Percentiles rank a stretch among this genome's conserved stretches.
These are phyloP conservation scores for Notodonta dromedarius DNA, from an alignment of 2,888 invertebrate species.

Conservation along the genomic window DNA sequence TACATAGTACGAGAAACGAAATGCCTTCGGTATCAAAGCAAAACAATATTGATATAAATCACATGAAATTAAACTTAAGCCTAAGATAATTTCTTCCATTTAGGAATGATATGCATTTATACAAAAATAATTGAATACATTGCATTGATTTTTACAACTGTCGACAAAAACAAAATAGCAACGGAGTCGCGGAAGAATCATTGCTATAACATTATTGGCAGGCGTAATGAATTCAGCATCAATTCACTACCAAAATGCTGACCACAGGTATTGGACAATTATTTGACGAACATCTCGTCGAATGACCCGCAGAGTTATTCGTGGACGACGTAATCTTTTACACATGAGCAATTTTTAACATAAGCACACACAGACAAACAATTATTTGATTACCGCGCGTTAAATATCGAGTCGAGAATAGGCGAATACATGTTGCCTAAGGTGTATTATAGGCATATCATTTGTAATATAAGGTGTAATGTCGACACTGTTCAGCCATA, in stretches of 20 bases:
- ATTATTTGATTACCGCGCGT: too few relatives aligned
- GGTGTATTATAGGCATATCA: too few relatives aligned
- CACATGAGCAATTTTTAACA: too few relatives aligned
- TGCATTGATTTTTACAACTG: background rate
- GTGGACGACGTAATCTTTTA: too few relatives aligned
- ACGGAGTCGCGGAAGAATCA: slow-evolving; percentile 10
- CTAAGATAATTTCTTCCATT: slow-evolving; percentile 40
- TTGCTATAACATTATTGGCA: slow-evolving; percentile 24
- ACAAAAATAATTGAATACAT: slow-evolving; percentile 13
- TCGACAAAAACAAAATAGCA: slow-evolving; percentile 11
- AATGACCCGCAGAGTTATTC: too few relatives aligned
- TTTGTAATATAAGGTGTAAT: too few relatives aligned
- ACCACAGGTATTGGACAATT: background rate
- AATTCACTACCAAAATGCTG: slow-evolving; percentile 2
- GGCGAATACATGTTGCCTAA: too few relatives aligned
- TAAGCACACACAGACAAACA: too few relatives aligned
- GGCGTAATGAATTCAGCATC: slow-evolving; percentile 25
- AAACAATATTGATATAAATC: slow-evolving; percentile 22
- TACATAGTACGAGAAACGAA: slow-evolving; percentile 46
- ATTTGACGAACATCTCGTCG: too few relatives aligned
- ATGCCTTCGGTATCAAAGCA: slow-evolving; percentile 38
- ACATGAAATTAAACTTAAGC: slow-evolving; percentile 29
- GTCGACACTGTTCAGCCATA: too few relatives aligned
- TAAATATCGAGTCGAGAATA: too few relatives aligned
- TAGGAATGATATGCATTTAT: slow-evolving; percentile 59